Evolutionary conservation across 1,140 invertebrate genomes (phyloP).

Genomic region (Thereuonema tuberculata): DNA sequence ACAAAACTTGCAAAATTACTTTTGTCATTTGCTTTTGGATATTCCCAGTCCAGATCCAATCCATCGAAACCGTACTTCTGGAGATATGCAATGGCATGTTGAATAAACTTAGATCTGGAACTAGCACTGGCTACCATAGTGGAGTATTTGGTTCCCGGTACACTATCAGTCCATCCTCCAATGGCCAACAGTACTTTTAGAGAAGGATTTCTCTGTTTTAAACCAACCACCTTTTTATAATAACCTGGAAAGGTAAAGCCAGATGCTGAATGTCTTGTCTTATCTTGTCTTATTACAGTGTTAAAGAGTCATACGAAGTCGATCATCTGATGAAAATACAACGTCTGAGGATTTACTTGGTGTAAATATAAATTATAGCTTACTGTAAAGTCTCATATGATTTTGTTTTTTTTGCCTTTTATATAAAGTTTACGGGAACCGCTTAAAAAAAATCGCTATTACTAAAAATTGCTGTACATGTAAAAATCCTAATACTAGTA

Average conservation of each 20-base stretch:
- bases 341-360: no score
- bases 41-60: slow-evolving; percentile 64
- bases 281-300: neutral
- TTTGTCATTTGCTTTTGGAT: slow-evolving; percentile 57
- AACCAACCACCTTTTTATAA: slow-evolving; percentile 52
- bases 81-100: slow-evolving; percentile 38
- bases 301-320: neutral
- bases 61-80: slow-evolving; percentile 66
- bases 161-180: slow-evolving; percentile 78
- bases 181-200: slow-evolving; percentile 64
- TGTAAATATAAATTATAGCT: no score
- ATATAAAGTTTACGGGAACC: no score
- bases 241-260: no score
- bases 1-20: slow-evolving; percentile 58
- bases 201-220: slow-evolving; percentile 47
- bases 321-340: neutral
- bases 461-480: no score
- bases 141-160: slow-evolving; percentile 68
- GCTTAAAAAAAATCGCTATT: no score
- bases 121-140: slow-evolving; percentile 48
- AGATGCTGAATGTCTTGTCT: no score
- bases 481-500: no score
- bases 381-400: no score
- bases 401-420: no score
- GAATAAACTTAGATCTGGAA: slow-evolving; percentile 46